Base-by-base conservation (phyloP, 2,113 vertebrate genomes). In the Scomber japonicus region DNA sequence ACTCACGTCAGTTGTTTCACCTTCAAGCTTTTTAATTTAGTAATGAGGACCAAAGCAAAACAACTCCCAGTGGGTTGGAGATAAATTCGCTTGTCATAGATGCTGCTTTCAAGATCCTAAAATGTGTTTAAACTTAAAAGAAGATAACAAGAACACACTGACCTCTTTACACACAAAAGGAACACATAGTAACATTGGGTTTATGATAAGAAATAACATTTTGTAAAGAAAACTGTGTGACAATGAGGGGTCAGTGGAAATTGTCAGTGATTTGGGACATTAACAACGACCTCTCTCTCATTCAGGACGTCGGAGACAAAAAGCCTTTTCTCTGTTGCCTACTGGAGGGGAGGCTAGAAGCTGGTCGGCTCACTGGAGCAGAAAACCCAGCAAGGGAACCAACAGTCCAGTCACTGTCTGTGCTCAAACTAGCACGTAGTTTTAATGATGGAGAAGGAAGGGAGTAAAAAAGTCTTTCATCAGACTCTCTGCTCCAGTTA, bases 351-450 rank as follows among this genome's bases (percentile, higher is more conserved):
- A 84, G 86, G 75, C 45, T 76, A 68, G 80, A 82, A 84, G 63
- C 85, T 74, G 76, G 80, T 73, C 16, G 60, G 79, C 65, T 91
- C 87, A 83, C 31, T 90, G 88, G 84, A 88, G 89, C 89, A 75
- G 61, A 60, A 87, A 86, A 69, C 71, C 78, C 82, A 64, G 50
- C 0, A 61, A 87, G 80, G 51, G 72, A 78, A 73, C 64, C 78
- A 69, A 88, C 84, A 86, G 83, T 75, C 75, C 75, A 69, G 70
- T 65, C 59, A 65, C 81, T 89, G 90, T 93, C 82, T 82, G 88
- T 81, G 90, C 81, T 91, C 87, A 77, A 55, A 61, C 61, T 68
- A 75, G 83, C 90, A 78, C 60, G 2, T 21, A 57, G 64, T 86
- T 91, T 88, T 93, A 90, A 92, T 85, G 89, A 90, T 54, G 73